Conservation (phyloP, 1,140 invertebrate species). For the Pogonomyrmex californicus region DNA sequence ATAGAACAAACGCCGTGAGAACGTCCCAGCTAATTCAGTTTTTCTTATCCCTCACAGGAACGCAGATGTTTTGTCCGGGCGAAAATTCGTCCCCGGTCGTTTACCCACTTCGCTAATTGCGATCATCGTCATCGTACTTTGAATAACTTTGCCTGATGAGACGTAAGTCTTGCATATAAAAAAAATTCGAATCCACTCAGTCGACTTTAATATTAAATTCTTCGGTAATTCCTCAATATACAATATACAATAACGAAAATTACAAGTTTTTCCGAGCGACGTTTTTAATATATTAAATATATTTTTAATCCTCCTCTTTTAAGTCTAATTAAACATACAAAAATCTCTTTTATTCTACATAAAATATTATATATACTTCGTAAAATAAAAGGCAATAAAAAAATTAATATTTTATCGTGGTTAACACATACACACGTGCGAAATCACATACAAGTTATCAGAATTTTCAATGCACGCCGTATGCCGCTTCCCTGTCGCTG, state of each 20-base stretch:
- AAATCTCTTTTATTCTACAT: background rate
- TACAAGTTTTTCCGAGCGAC: background rate
- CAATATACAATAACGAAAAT: background rate
- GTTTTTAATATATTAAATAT: background rate
- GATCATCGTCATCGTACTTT: conserved; percentile 41
- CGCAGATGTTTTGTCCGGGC: conserved; percentile 38
- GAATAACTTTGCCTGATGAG: conserved; percentile 21
- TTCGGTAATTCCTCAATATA: background rate
- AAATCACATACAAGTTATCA: background rate
- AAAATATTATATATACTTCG: background rate
- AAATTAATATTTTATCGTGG: background rate
- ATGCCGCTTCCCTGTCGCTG: background rate
- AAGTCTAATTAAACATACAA: too few relatives aligned
- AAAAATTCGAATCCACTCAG: background rate
- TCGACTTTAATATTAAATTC: background rate
- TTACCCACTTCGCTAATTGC: conserved; percentile 57
- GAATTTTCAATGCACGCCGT: background rate
- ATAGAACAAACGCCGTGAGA: conserved; percentile 40
- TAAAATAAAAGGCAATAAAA: background rate
- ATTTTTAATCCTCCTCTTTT: background rate
- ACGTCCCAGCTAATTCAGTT: conserved; percentile 51
- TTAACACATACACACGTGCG: too few relatives aligned
- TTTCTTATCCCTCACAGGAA: conserved; percentile 29
- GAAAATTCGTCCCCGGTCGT: conserved; percentile 32
- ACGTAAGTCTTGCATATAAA: conserved; percentile 15